Conservation (phyloP, 2,797 vertebrate species). For the Enteromius treurensis region DNA sequence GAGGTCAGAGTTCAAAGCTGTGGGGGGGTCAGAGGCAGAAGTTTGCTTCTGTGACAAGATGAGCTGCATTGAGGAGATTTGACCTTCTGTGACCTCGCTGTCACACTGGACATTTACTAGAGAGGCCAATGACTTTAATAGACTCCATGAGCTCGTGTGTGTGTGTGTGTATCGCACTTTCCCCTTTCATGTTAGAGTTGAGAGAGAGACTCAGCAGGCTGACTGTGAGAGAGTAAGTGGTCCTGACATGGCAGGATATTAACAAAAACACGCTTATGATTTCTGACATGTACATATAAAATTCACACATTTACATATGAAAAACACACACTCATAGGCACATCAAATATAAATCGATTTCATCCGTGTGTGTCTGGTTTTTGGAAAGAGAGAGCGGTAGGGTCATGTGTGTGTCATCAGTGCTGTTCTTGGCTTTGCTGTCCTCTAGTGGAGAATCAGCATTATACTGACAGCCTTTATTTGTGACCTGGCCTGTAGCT, state of each 20-base stretch:
- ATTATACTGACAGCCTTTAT: neutral
- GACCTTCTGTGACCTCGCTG: constrained; percentile 16
- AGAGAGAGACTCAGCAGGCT: constrained; percentile 24
- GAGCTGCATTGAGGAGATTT: constrained; percentile 36
- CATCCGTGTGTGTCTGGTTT: constrained; percentile 24
- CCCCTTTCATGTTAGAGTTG: constrained; percentile 2
- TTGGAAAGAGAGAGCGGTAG: neutral
- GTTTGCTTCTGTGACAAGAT: constrained; percentile 45
- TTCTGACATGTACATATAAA: constrained; percentile 26
- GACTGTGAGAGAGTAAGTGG: constrained; percentile 6
- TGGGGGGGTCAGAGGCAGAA: constrained; percentile 32
- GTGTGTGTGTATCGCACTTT: neutral
- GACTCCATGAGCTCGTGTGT: constrained; percentile 21
- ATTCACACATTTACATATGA: constrained; percentile 25
- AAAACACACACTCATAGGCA: constrained; percentile 30
- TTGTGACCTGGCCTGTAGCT: neutral
- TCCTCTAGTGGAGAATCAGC: constrained; percentile 62
- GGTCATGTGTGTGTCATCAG: neutral
- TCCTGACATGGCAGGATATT: constrained; percentile 23
- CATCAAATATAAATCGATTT: constrained; percentile 19
- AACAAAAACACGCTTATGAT: constrained; percentile 27
- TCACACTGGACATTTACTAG: constrained; percentile 29
- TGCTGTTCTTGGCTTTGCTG: constrained; percentile 48
- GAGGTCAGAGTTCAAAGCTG: constrained; percentile 52
- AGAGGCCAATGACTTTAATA: constrained; percentile 31